phyloP scores from a whole-genome alignment of 2,888 invertebrate genomes.

The Pyralis farinalis region DNA sequence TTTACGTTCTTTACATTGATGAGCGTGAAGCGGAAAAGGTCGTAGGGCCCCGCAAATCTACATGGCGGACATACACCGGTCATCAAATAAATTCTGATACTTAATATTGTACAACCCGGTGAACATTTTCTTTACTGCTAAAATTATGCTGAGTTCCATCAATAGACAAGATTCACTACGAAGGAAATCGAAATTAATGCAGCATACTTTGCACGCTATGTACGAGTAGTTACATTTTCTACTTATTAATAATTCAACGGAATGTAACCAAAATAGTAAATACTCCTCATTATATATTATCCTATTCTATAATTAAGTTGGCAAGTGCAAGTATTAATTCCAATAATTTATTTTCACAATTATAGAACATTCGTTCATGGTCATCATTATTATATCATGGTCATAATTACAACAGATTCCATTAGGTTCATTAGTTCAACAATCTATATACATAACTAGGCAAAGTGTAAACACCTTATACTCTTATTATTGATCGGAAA shows the following conservation, averaged over 20 bases:
- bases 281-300: too few species aligned
- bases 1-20: slow-evolving; percentile 69
- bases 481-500: too few species aligned
- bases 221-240: neutral
- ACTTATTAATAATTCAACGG: neutral
- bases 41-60: slow-evolving; percentile 27
- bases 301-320: too few species aligned
- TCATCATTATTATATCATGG: too few species aligned
- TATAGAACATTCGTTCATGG: too few species aligned
- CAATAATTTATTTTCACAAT: too few species aligned
- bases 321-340: too few species aligned
- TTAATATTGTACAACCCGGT: neutral
- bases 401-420: too few species aligned
- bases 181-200: neutral
- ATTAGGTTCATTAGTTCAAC: too few species aligned
- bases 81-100: neutral
- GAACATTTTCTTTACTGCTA: neutral
- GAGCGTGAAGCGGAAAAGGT: slow-evolving; percentile 48
- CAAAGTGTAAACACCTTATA: too few species aligned
- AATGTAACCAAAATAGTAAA: too few species aligned
- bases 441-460: too few species aligned
- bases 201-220: neutral
- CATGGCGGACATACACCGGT: slow-evolving; percentile 9
- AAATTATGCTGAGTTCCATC: neutral
- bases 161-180: neutral